Percentiles rank a stretch among this genome's conserved stretches.
Conservation (phyloP, 2,113 vertebrate species). For the Megaptera novaeangliae region DNA sequence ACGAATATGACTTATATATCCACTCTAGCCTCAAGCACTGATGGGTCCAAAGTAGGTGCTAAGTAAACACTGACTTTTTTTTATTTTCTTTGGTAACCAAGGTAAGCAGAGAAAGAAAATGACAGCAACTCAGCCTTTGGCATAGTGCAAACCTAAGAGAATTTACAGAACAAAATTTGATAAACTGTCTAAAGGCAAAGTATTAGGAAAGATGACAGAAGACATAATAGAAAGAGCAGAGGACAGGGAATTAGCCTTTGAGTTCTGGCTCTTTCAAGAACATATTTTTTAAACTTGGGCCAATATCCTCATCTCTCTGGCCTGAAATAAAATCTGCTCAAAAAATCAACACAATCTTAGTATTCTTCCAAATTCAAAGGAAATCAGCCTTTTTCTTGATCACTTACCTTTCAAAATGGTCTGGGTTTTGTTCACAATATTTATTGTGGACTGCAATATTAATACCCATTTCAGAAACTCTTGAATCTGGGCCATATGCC, state of each 20-base stretch:
- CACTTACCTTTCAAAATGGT: neutral
- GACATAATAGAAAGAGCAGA: neutral
- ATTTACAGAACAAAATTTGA: neutral
- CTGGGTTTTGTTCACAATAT: neutral
- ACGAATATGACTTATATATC: neutral
- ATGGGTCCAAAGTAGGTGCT: neutral
- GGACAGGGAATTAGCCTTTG: neutral
- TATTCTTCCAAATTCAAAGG: neutral
- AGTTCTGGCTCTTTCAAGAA: neutral
- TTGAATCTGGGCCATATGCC: neutral
- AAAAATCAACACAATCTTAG: neutral
- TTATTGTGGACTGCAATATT: neutral
- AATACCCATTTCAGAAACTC: constrained; percentile 44
- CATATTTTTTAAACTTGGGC: neutral
- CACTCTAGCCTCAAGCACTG: neutral
- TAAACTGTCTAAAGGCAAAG: neutral
- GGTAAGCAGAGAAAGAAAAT: neutral
- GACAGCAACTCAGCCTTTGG: neutral
- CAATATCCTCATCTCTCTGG: neutral
- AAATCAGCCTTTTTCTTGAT: neutral
- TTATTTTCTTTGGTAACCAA: neutral
- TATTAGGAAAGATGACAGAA: neutral
- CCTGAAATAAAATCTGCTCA: neutral
- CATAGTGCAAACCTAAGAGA: neutral
- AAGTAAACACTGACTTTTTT: neutral